phyloP scores from a whole-genome alignment of 2,797 vertebrate species.

The Oreortyx pictus region DNA sequence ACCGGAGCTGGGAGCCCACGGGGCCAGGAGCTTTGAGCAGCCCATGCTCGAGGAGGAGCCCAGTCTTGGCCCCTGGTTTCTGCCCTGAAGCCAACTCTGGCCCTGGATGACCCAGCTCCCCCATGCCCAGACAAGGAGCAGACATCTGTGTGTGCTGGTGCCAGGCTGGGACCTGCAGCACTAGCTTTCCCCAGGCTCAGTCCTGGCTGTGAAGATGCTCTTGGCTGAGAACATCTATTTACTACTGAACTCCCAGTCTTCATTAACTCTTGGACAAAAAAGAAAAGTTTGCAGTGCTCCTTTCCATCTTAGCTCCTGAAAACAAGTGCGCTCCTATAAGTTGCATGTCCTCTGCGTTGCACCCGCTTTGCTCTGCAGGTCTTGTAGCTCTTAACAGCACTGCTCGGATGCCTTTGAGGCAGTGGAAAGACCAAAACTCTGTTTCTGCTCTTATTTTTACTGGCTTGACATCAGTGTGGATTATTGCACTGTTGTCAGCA shows the following conservation, averaged over 20 bases:
- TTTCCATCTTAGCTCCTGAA: not conserved
- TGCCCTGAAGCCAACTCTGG: not conserved
- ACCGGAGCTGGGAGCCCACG: not conserved
- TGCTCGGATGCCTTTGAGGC: constrained; percentile 46
- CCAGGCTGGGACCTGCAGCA: not conserved
- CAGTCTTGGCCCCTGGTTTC: not conserved
- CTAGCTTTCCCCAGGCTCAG: not conserved
- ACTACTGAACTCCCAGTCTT: not conserved
- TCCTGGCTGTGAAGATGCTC: not conserved
- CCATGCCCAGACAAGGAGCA: not conserved
- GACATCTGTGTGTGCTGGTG: fast-evolving
- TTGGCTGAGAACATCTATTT: not conserved
- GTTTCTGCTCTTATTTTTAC: constrained; percentile 62
- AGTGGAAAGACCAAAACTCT: constrained; percentile 13
- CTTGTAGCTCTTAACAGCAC: not conserved
- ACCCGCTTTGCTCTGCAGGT: not conserved
- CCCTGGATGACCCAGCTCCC: not conserved
- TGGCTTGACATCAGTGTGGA: constrained; percentile 69
- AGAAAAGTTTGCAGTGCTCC: fast-evolving
- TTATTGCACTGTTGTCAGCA: constrained; percentile 66
- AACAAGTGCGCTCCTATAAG: not conserved
- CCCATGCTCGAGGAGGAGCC: fast-evolving
- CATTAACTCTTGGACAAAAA: not conserved
- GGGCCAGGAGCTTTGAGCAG: not conserved
- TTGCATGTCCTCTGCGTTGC: not conserved